Conservation (phyloP, 2,888 invertebrate species). For the Salticus scenicus region DNA sequence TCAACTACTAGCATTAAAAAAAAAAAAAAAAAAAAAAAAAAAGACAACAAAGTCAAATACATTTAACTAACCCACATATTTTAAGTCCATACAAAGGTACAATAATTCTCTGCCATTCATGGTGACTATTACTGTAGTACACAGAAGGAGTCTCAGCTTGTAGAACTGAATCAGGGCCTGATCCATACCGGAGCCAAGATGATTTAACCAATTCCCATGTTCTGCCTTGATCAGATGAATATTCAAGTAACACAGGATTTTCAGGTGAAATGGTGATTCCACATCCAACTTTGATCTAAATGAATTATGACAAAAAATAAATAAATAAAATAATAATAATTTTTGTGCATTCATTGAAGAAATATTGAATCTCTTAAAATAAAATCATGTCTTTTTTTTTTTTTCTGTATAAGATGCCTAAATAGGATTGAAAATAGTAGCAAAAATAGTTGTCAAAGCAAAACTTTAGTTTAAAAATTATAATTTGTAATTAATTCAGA, state of each 20-base stretch:
- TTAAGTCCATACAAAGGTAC: slow-evolving; percentile 75
- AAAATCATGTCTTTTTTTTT: no score
- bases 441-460: no score
- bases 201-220: slow-evolving; percentile 75
- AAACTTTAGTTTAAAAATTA: no score
- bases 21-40: no score
- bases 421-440: no score
- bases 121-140: slow-evolving; percentile 75
- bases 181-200: slow-evolving; percentile 74
- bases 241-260: slow-evolving; percentile 76
- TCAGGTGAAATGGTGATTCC: slow-evolving; percentile 74
- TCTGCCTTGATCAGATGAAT: slow-evolving; percentile 76
- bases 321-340: neutral
- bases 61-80: slow-evolving; percentile 76
- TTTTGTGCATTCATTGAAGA: no score
- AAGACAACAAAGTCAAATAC: no score
- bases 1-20: no score
- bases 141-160: slow-evolving; percentile 74
- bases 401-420: no score
- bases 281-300: slow-evolving; percentile 77
- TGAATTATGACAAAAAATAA: no score
- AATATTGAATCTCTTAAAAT: no score
- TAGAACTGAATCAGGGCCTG: slow-evolving; percentile 74
- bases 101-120: slow-evolving; percentile 75
- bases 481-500: no score